Evolutionary conservation across 2,888 invertebrate genomes (phyloP).

Genomic region (Serripes groenlandicus): DNA sequence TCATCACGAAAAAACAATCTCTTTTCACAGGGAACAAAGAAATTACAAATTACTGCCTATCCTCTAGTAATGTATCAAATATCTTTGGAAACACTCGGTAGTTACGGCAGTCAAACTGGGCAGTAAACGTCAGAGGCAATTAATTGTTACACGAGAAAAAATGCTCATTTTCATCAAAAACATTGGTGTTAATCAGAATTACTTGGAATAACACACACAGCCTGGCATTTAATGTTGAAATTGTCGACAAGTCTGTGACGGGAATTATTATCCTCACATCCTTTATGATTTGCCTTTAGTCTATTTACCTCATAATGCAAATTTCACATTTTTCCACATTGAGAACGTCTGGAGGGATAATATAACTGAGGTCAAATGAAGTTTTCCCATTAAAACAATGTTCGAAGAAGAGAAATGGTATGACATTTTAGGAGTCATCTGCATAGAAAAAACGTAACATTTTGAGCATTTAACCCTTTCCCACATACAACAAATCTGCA

Average conservation of each 20-base stretch:
- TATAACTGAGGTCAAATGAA: too few species aligned
- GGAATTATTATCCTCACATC: constrained; percentile 12
- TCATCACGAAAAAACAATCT: constrained; percentile 15
- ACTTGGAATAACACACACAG: constrained; percentile 20
- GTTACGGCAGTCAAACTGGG: constrained; percentile 22
- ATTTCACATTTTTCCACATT: too few species aligned
- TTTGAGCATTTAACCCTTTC: too few species aligned
- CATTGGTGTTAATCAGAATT: constrained; percentile 45
- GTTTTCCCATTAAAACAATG: too few species aligned
- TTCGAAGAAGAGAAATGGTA: too few species aligned
- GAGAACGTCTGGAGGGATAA: too few species aligned
- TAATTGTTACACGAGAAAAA: constrained; percentile 59
- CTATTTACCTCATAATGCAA: too few species aligned
- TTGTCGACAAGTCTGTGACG: constrained; percentile 19
- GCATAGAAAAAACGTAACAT: too few species aligned
- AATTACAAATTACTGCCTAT: constrained; percentile 24
- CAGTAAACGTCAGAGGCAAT: constrained; percentile 59
- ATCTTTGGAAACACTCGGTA: constrained; percentile 23
- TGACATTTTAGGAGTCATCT: too few species aligned
- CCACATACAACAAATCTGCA: too few species aligned
- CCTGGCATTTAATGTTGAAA: constrained; percentile 42
- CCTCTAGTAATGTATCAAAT: constrained; percentile 24
- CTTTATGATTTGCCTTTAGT: constrained; percentile 14
- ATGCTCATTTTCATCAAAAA: constrained; percentile 48
- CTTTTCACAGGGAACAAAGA: constrained; percentile 12